Evolutionary conservation across 2,113 vertebrate genomes (phyloP).

Genomic region (Sturnira hondurensis): DNA sequence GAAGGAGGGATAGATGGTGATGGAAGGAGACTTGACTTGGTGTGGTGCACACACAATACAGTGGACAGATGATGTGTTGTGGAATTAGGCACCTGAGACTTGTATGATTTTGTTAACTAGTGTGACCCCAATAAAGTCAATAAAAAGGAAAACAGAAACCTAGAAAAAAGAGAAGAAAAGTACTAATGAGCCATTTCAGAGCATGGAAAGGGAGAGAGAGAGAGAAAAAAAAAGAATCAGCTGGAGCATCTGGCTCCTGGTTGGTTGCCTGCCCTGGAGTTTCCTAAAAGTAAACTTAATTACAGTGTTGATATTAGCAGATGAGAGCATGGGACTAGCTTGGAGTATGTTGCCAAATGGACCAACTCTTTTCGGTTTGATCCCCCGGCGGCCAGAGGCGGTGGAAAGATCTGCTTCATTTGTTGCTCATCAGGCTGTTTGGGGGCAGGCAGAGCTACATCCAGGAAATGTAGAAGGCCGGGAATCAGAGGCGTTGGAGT

Average conservation of each 20-base stretch:
- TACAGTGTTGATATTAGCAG: slow-evolving; percentile 28
- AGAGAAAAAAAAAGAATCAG: not conserved
- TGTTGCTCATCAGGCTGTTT: not conserved
- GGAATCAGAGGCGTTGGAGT: not conserved
- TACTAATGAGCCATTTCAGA: not conserved
- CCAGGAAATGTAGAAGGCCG: not conserved
- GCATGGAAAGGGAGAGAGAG: not conserved
- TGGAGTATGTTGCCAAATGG: not conserved
- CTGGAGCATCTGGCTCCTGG: not conserved
- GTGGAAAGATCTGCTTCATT: not conserved
- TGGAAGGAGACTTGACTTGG: no score
- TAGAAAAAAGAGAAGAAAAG: no score
- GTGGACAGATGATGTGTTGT: no score
- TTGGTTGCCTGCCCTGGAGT: slow-evolving; percentile 21
- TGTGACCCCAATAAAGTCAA: no score
- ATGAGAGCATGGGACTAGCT: not conserved
- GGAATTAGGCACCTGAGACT: no score
- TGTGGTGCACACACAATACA: no score
- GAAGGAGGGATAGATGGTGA: no score
- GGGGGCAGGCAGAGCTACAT: not conserved
- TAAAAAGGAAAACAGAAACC: no score
- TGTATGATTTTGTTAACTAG: no score
- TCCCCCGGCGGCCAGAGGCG: not conserved
- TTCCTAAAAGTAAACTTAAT: slow-evolving; percentile 43
- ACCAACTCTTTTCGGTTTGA: not conserved